These are phyloP conservation scores for Drosophila nr. perissopoda DNA, from an alignment of 2,888 invertebrate genomes.

Conservation along the genomic window DNA sequence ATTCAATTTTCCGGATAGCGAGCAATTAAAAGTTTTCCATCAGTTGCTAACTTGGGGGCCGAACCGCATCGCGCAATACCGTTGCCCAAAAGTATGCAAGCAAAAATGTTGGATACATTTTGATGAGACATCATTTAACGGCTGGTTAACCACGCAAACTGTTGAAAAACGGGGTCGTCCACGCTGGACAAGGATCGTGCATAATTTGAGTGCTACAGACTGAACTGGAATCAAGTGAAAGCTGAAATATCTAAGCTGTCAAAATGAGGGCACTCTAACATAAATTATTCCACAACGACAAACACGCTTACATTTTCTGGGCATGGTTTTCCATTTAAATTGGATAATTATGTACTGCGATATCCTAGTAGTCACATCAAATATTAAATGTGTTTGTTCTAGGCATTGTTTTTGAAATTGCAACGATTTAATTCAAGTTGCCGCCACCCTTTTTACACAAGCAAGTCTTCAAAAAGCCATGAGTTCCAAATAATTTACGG, in stretches of 20 bases:
- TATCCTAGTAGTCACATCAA: conserved; percentile 12
- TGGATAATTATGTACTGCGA: conserved; percentile 10
- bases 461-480: conserved; percentile 62
- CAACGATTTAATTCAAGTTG: conserved; percentile 39
- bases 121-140: conserved; percentile 70
- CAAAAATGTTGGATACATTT: conserved; percentile 36
- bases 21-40: conserved; percentile 70
- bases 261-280: conserved; percentile 24
- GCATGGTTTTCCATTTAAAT: conserved; percentile 8
- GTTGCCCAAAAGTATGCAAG: conserved; percentile 39
- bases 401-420: conserved; percentile 20
- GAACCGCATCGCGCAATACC: background rate
- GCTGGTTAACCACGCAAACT: conserved; percentile 73
- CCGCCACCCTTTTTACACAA: conserved; percentile 25
- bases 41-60: conserved; percentile 37
- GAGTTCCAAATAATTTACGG: conserved; percentile 59
- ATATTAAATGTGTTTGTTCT: conserved; percentile 15
- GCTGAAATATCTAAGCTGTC: conserved; percentile 43
- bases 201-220: conserved; percentile 50
- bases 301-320: conserved; percentile 43
- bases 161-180: conserved; percentile 51
- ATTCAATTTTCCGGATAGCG: conserved; percentile 49
- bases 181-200: conserved; percentile 23
- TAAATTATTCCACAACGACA: conserved; percentile 53
- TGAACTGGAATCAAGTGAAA: conserved; percentile 41